Percentiles rank a stretch among this genome's conserved stretches.
phyloP scores from a whole-genome alignment of 2,888 invertebrate species.

The Epistrophe eligans region DNA sequence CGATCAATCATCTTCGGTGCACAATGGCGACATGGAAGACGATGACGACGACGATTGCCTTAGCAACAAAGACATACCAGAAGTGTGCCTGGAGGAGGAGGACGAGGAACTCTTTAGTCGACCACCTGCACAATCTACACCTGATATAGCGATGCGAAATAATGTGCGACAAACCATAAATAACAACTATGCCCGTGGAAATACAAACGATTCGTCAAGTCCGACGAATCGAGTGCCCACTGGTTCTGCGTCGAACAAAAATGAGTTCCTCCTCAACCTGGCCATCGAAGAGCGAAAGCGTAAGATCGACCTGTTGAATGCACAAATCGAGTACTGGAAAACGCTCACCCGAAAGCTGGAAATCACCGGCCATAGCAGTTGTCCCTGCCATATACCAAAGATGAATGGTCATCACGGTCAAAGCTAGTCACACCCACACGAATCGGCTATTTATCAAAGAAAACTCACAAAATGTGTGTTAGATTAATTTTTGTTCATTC shows the following conservation, averaged over 20 bases:
- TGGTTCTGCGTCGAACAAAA: slow-evolving; percentile 76
- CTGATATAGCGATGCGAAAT: slow-evolving; percentile 49
- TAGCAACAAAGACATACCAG: slow-evolving; percentile 82
- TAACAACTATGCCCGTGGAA: slow-evolving; percentile 77
- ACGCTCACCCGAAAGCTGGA: slow-evolving; percentile 82
- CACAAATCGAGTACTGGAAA: slow-evolving; percentile 83
- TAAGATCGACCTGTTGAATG: slow-evolving; percentile 82
- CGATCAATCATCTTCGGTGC: slow-evolving; percentile 80
- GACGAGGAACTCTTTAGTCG: slow-evolving; percentile 82
- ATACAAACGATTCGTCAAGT: slow-evolving; percentile 77
- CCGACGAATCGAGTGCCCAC: slow-evolving; percentile 76
- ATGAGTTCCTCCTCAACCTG: slow-evolving; percentile 81
- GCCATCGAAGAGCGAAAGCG: slow-evolving; percentile 82
- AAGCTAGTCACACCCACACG: slow-evolving; percentile 76
- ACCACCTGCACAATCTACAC: slow-evolving; percentile 76
- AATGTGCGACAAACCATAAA: slow-evolving; percentile 58
- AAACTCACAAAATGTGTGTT: slow-evolving; percentile 48
- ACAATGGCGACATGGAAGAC: slow-evolving; percentile 80
- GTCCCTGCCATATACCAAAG: slow-evolving; percentile 81
- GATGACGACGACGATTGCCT: slow-evolving; percentile 82
- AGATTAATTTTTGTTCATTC: slow-evolving; percentile 52
- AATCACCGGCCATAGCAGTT: slow-evolving; percentile 78
- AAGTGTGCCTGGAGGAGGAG: slow-evolving; percentile 83
- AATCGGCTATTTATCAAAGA: slow-evolving; percentile 48
- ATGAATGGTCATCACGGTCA: slow-evolving; percentile 78